Base-by-base conservation (phyloP, 2,113 vertebrate genomes). In the Cervus canadensis region DNA sequence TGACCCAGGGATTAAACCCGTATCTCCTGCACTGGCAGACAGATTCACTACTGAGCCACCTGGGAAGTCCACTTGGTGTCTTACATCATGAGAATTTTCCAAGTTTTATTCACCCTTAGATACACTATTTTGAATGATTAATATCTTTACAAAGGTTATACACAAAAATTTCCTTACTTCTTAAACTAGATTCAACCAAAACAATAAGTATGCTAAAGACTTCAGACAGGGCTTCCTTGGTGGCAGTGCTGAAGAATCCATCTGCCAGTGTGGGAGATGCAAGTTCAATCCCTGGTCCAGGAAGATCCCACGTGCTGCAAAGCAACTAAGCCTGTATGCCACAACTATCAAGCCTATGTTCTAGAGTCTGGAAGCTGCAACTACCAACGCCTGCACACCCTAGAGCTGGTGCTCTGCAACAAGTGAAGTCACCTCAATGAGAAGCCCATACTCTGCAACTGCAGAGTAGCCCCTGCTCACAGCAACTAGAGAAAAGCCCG, bases 121-220 rank as follows among this genome's bases (percentile, higher is more conserved):
- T 87, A 12, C 64, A 33, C 83, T 79, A 45, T 54, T 81, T 52
- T 54, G 30, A 59, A 88, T 74, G n/a, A 92, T 90, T 76, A 60
- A 84, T 33, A 95, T 3, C 2, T 74, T 88, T 57, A 88, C 23
- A 91, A 57, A 88, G 19, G 3, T 79, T 50, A 62, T n/a, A 26
- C 15, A 81, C 30, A 95, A 96, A 88, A 84, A 23, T 82, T 0
- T 62, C 14, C 36, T 91, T 48, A 87, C 7, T 85, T 89, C 71
- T 87, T 91, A 93, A 76, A 93, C 50, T 56, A 85, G 50, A 62
- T 43, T 91, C n/a, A 86, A 59, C 21, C 59, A 95, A 86, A 94
- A 96, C 14, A 50, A 11, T 64, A 91, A 95, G 21, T 21, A 60
- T 57, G 5, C 16, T 64, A 84, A 74, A 94, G 14, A 89, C 59